phyloP scores from a whole-genome alignment of 2,113 vertebrate species.

The Hucho hucho region DNA sequence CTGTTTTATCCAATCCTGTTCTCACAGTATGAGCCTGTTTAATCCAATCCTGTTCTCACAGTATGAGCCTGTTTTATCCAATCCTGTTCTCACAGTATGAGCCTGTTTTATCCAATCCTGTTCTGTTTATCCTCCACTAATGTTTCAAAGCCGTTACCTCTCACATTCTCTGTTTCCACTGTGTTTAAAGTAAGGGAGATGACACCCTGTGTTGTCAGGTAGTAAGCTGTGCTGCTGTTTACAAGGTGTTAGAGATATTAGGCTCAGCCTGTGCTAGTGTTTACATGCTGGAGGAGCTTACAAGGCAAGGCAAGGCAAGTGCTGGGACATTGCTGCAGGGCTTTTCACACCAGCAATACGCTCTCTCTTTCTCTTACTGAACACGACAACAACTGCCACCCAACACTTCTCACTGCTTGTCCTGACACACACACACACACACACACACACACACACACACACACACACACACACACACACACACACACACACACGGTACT shows the following conservation, averaged over 20 bases:
- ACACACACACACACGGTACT: background rate
- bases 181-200: slow-evolving; percentile 15
- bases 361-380: slow-evolving; percentile 43
- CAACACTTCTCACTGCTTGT: slow-evolving; percentile 23
- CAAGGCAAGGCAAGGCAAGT: slow-evolving; percentile 28
- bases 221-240: slow-evolving; percentile 38
- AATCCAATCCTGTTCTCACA: too few species aligned
- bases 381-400: slow-evolving; percentile 24
- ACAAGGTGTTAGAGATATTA: slow-evolving; percentile 49
- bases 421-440: background rate
- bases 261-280: slow-evolving; percentile 45
- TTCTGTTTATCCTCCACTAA: background rate
- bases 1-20: too few species aligned
- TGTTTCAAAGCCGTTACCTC: background rate
- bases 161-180: slow-evolving; percentile 15
- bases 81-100: too few species aligned
- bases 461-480: background rate
- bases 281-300: slow-evolving; percentile 33
- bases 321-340: slow-evolving; percentile 49
- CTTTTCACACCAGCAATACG: slow-evolving; percentile 46
- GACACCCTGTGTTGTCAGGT: slow-evolving; percentile 26
- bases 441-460: background rate
- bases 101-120: too few species aligned
- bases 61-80: too few species aligned
- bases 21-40: too few species aligned